Evolutionary conservation across 2,113 vertebrate genomes (phyloP).

Genomic region (Pica pica): DNA sequence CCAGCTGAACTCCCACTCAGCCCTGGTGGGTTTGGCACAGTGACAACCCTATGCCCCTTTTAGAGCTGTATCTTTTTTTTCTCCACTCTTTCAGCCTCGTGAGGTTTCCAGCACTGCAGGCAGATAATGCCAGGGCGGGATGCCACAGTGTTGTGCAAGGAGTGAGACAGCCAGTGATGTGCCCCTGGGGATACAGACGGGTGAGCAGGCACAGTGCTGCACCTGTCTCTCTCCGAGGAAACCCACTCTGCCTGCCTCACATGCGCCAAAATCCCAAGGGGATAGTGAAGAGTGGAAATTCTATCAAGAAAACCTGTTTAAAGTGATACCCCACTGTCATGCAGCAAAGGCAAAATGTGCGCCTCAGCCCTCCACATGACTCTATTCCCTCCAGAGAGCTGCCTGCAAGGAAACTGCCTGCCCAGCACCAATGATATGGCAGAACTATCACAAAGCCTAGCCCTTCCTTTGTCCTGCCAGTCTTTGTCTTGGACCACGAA

Average conservation of each 20-base stretch:
- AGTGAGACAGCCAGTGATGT: neutral
- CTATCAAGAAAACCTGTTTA: neutral
- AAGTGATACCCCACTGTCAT: neutral
- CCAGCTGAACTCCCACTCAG: neutral
- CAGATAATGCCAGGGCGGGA: fast-evolving
- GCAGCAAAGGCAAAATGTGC: neutral
- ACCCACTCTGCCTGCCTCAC: neutral
- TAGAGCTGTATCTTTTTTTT: neutral
- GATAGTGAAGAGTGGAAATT: neutral
- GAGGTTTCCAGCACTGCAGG: fast-evolving
- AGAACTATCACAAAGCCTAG: neutral
- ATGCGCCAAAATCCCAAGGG: neutral
- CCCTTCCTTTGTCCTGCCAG: neutral
- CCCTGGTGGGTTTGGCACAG: neutral
- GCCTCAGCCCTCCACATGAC: neutral
- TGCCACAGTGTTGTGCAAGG: neutral
- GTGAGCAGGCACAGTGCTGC: neutral
- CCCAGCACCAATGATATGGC: fast-evolving
- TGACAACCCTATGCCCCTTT: neutral
- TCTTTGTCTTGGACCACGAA: neutral
- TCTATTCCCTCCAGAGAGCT: neutral
- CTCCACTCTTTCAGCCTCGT: neutral
- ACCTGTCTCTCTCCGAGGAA: neutral
- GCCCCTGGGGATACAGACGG: neutral
- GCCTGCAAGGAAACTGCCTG: neutral